phyloP scores from a whole-genome alignment of 2,797 vertebrate species.

The Chelon auratus region DNA sequence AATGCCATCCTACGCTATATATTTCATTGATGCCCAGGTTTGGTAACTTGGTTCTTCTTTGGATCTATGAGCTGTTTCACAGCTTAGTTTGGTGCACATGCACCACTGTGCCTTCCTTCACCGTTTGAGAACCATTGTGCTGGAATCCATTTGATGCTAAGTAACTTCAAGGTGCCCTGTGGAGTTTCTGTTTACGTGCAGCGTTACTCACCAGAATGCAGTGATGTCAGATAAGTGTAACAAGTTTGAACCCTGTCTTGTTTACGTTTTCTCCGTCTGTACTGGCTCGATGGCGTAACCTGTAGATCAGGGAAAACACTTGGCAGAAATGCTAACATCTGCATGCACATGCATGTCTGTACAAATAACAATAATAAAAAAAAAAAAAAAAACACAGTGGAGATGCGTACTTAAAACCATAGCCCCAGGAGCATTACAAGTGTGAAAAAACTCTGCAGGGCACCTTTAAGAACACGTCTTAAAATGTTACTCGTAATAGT shows the following conservation, averaged over 20 bases:
- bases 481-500: neutral
- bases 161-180: slow-evolving; percentile 28
- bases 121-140: slow-evolving; percentile 34
- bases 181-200: slow-evolving; percentile 23
- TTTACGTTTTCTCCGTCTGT: neutral
- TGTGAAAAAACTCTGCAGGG: slow-evolving; percentile 9
- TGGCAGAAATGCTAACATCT: neutral
- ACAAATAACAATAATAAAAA: no score
- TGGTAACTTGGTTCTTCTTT: slow-evolving; percentile 9
- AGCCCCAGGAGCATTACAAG: neutral
- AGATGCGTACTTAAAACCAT: neutral
- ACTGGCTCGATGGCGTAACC: no score
- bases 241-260: neutral
- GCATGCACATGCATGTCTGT: neutral
- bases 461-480: slow-evolving; percentile 1
- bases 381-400: neutral
- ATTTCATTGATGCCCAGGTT: neutral
- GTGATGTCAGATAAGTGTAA: neutral
- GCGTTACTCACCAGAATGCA: neutral
- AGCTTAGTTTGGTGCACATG: slow-evolving; percentile 7
- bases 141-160: slow-evolving; percentile 12
- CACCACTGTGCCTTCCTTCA: slow-evolving; percentile 1
- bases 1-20: no score
- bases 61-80: neutral
- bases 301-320: neutral